Conservation (phyloP, 1,140 invertebrate genomes). For the Wasmannia auropunctata region DNA sequence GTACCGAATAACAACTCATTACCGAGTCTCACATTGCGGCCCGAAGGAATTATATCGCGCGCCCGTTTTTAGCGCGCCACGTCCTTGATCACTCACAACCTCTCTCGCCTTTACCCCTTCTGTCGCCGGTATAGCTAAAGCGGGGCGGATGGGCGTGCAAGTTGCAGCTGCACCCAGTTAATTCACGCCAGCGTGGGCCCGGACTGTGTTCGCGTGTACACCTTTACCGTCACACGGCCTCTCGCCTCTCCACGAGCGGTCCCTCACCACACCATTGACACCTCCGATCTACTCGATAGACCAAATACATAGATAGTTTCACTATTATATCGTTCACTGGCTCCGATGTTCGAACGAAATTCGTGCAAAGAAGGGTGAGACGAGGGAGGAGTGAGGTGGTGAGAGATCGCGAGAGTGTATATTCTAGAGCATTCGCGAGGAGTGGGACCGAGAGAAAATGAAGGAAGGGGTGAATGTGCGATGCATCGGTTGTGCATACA, state of each 20-base stretch:
- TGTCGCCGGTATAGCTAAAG: constrained; percentile 47
- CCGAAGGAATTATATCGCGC: constrained; percentile 55
- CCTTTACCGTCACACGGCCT: constrained; percentile 36
- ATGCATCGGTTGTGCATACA: constrained; percentile 51
- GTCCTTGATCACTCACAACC: constrained; percentile 57
- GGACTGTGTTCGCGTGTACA: constrained; percentile 14
- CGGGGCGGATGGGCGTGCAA: constrained; percentile 26
- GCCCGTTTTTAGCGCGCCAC: constrained; percentile 55
- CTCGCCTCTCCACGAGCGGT: constrained; percentile 19
- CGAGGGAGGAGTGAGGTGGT: background rate
- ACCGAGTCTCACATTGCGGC: constrained; percentile 43
- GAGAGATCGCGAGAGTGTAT: background rate
- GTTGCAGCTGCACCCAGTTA: constrained; percentile 67
- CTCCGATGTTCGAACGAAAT: constrained; percentile 8
- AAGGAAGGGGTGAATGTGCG: constrained; percentile 49
- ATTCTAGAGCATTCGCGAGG: background rate
- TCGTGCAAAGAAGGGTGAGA: background rate
- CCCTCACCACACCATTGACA: constrained; percentile 10
- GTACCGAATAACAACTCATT: constrained; percentile 53
- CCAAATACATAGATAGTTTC: constrained; percentile 34
- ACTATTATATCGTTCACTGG: constrained; percentile 49
- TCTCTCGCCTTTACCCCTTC: constrained; percentile 13
- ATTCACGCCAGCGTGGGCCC: constrained; percentile 50
- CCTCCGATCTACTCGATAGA: constrained; percentile 41
- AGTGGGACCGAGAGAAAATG: background rate